Percentiles rank a stretch among this genome's conserved stretches.
Conservation (phyloP, 2,113 vertebrate species). For the Maccullochella peelii region DNA sequence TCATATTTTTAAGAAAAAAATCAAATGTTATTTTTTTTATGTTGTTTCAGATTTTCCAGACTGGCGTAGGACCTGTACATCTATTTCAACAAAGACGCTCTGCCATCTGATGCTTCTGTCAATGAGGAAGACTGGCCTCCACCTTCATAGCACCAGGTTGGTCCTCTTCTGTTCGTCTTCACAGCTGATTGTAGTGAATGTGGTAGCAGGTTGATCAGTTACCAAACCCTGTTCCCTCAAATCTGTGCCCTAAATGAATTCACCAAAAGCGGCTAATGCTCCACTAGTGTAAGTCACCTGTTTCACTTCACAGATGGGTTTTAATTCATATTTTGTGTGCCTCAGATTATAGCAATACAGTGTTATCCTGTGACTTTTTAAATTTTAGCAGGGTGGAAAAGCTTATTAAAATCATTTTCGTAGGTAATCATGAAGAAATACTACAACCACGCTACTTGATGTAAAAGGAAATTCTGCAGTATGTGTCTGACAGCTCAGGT, state of each 20-base stretch:
- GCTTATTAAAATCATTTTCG: not conserved
- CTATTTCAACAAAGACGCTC: slow-evolving; percentile 9
- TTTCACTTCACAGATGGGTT: not conserved
- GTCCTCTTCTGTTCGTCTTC: slow-evolving; percentile 6
- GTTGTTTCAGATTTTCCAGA: slow-evolving; percentile 15
- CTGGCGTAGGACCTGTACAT: not conserved
- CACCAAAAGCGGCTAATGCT: not conserved
- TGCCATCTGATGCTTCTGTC: slow-evolving; percentile 24
- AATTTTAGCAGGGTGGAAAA: not conserved
- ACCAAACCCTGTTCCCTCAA: not conserved
- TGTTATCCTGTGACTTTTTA: not conserved
- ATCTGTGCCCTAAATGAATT: not conserved
- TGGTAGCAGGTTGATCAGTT: no score
- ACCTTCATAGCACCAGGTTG: slow-evolving; percentile 44
- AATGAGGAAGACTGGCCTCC: slow-evolving; percentile 5
- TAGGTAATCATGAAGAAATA: not conserved
- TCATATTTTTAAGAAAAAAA: not conserved
- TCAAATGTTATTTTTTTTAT: not conserved
- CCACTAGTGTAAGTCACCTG: not conserved
- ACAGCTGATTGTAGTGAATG: no score
- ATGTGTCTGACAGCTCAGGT: slow-evolving; percentile 7
- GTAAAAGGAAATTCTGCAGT: no score
- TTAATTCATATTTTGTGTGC: not conserved
- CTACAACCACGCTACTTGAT: not conserved
- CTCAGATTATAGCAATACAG: not conserved